Conservation (phyloP, 2,888 invertebrate genomes). For the Portevinia maculata region DNA sequence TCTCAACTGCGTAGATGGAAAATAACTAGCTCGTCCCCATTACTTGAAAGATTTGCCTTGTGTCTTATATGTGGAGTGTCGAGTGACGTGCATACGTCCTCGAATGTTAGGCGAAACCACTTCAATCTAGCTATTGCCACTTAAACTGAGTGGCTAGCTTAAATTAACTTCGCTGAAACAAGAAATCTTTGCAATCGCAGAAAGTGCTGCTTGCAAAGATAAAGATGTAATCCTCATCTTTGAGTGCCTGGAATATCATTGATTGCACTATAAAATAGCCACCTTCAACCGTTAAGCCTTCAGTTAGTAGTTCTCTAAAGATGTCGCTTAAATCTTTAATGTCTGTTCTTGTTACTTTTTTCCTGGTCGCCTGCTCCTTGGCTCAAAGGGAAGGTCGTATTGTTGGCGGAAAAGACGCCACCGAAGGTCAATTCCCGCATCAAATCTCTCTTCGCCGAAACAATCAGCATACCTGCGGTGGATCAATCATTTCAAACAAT, state of each 20-base stretch:
- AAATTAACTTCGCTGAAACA: slow-evolving; percentile 29
- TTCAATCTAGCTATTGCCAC: slow-evolving; percentile 4
- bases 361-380: slow-evolving; percentile 9
- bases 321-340: slow-evolving; percentile 47
- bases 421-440: slow-evolving; percentile 80
- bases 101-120: not conserved
- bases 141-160: slow-evolving; percentile 31
- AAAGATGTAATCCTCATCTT: slow-evolving; percentile 33
- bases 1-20: not conserved
- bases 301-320: slow-evolving; percentile 18
- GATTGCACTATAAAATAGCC: slow-evolving; percentile 42
- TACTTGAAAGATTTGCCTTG: slow-evolving; percentile 12
- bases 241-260: slow-evolving; percentile 1
- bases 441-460: slow-evolving; percentile 80
- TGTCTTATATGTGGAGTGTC: not conserved
- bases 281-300: not conserved
- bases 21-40: slow-evolving; percentile 2
- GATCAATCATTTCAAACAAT: slow-evolving; percentile 77
- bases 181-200: slow-evolving; percentile 16
- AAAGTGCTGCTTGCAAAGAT: slow-evolving; percentile 26
- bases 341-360: slow-evolving; percentile 11
- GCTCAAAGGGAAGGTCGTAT: slow-evolving; percentile 74
- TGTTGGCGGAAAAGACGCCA: slow-evolving; percentile 80
- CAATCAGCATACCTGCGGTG: slow-evolving; percentile 78
- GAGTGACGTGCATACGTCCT: slow-evolving; percentile 6